Evolutionary conservation across 2,888 invertebrate genomes (phyloP).

Genomic region (Galerucella pusilla): DNA sequence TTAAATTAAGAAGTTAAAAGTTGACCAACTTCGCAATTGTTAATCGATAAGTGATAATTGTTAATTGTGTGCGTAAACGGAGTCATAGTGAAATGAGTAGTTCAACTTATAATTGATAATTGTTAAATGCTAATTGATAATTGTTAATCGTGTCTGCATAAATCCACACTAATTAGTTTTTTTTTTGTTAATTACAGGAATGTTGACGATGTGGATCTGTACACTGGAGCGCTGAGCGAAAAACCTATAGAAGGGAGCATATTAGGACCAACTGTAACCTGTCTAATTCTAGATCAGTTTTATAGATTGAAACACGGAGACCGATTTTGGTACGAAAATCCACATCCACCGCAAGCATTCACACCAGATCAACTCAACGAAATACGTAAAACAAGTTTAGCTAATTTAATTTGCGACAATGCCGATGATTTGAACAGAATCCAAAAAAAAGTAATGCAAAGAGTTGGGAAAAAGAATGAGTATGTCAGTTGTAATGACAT

Average conservation of each 20-base stretch:
- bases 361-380: constrained; percentile 81
- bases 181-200: constrained; percentile 62
- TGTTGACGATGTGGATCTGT: constrained; percentile 89
- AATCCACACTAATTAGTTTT: neutral
- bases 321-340: constrained; percentile 89
- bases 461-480: constrained; percentile 68
- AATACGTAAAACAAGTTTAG: constrained; percentile 80
- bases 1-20: no score
- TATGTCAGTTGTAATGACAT: constrained; percentile 74
- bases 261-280: constrained; percentile 87
- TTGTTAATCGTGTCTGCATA: no score
- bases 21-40: no score
- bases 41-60: no score
- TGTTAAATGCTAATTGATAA: no score
- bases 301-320: constrained; percentile 83
- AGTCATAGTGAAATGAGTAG: no score
- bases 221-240: constrained; percentile 89
- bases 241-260: constrained; percentile 76
- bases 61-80: no score
- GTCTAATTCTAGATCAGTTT: constrained; percentile 89
- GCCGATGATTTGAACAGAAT: constrained; percentile 73
- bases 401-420: constrained; percentile 81
- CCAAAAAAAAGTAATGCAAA: constrained; percentile 79
- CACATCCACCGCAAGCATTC: constrained; percentile 73
- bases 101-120: no score